Conservation (phyloP, 2,113 vertebrate species). For the Onychorhynchus coronatus region DNA sequence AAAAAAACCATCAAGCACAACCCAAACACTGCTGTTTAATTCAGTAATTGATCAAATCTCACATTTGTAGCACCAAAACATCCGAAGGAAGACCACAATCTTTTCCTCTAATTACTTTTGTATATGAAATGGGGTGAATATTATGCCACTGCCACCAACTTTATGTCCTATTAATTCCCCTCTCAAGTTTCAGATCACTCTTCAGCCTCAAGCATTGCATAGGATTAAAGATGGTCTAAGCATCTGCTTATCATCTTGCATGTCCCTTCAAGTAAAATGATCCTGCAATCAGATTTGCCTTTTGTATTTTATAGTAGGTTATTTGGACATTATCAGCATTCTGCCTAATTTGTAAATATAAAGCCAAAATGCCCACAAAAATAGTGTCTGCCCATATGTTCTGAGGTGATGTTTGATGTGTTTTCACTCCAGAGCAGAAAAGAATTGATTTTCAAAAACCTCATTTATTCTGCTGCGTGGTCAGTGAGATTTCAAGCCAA, state of each 20-base stretch:
- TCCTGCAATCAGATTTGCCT: not conserved
- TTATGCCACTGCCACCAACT: not conserved
- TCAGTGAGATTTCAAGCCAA: not conserved
- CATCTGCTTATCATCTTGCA: not conserved
- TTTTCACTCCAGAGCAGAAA: not conserved
- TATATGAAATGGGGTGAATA: not conserved
- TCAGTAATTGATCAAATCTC: not conserved
- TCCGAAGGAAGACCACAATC: not conserved
- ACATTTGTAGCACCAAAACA: not conserved
- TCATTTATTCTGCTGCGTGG: not conserved
- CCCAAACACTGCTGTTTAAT: not conserved
- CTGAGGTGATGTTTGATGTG: not conserved
- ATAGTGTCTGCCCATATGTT: fast-evolving
- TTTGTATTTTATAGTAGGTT: not conserved
- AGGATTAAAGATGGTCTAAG: not conserved
- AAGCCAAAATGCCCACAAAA: not conserved
- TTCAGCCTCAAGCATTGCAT: not conserved
- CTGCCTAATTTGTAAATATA: not conserved
- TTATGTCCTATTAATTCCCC: not conserved
- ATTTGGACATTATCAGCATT: not conserved
- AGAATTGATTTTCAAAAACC: not conserved
- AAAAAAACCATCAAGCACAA: not conserved
- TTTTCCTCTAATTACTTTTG: not conserved
- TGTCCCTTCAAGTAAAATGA: not conserved
- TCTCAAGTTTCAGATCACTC: not conserved